Base-by-base conservation (phyloP, 2,797 vertebrate genomes). In the Sciurus vulgaris region DNA sequence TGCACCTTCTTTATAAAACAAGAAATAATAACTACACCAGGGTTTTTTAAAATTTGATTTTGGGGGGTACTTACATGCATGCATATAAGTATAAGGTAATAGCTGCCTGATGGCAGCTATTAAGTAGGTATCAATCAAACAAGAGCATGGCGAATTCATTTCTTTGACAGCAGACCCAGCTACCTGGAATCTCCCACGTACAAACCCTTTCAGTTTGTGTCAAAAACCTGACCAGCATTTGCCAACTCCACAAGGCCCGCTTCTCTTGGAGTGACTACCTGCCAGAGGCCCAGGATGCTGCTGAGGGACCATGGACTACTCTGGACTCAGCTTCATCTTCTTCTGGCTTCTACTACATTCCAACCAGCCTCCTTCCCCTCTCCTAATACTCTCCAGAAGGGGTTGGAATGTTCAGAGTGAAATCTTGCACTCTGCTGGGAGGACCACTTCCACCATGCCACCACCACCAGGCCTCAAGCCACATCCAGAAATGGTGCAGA, bases 281-380 rank as follows among this genome's bases (percentile, higher is more conserved):
- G 24, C 18, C 4, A 13, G 35, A 49, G 72, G 28, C 35, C 54
- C 13, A 0, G 47, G 18, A 7, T n/a, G 38, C 17, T 15, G 1
- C 51, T 1, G 1, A 61, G 35, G 76, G 13, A 0, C 8, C 26
- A 28, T 18, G 1, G 3, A 15, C 17, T 17, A 12, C 17, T 54
- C 14, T 77, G 47, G 13, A 28, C 28, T 33, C 20, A 7, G 5
- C 24, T n/a, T 11, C 51, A 7, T 14, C 10, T 44, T 61, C 0
- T 0, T 28, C 33, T 28, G 56, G 35, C 77, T 51, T 41, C 35
- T 5, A 38, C 28, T 17, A 41, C 1, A 54, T 5, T 33, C 54
- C 1, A 54, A 5, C 35, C 22, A 30, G 6, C 15, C 38, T 24
- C 7, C 33, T 7, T 47, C 33, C 65, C 22, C 51, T 28, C 1